Evolutionary conservation across 2,113 vertebrate genomes (phyloP).

Genomic region (Cyanistes caeruleus): DNA sequence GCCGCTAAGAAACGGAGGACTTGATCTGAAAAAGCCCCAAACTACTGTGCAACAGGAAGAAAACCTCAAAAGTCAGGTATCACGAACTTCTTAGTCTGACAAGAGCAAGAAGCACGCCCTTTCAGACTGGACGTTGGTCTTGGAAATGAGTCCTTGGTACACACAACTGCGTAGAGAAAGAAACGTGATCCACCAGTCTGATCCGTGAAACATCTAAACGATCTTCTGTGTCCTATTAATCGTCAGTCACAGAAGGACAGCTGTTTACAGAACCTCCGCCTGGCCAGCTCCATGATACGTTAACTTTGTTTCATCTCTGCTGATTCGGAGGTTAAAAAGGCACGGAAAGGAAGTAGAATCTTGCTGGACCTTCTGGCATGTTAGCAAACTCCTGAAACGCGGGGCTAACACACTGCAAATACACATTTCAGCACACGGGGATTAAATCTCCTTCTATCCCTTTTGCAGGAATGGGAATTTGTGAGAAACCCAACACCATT

Average conservation of each 20-base stretch:
- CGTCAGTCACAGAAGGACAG: neutral
- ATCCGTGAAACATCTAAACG: neutral
- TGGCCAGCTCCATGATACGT: neutral
- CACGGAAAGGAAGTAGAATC: neutral
- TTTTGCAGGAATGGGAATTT: neutral
- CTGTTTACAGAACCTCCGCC: neutral
- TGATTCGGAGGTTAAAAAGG: neutral
- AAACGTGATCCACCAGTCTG: neutral
- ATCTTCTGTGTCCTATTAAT: neutral
- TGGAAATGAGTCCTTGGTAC: neutral
- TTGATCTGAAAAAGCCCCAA: neutral
- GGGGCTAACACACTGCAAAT: neutral
- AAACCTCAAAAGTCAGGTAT: neutral
- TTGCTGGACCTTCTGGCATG: neutral
- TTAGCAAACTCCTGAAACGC: neutral
- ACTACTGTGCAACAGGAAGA: neutral
- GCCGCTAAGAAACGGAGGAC: neutral
- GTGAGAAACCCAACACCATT: neutral
- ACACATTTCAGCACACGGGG: fast-evolving
- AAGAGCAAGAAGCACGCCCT: neutral
- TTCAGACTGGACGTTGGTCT: neutral
- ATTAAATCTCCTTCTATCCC: neutral
- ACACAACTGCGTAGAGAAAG: fast-evolving
- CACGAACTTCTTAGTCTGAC: neutral
- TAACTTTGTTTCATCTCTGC: neutral